Conservation (phyloP, 2,888 invertebrate genomes). For the Plagodis pulveraria region DNA sequence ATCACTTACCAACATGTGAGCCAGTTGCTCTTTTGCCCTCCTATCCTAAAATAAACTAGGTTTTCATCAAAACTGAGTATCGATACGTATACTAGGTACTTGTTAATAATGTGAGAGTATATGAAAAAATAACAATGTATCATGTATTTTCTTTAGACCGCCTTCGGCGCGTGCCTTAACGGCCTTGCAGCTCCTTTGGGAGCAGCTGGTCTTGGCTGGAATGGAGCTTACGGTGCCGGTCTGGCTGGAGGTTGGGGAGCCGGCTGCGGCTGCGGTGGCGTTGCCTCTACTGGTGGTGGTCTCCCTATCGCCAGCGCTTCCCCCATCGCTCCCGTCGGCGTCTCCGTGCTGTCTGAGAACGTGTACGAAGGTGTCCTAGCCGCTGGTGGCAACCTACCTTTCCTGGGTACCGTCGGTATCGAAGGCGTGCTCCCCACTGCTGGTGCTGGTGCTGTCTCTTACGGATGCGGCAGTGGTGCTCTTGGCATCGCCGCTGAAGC, state of each 20-base stretch:
- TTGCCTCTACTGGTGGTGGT: slow-evolving; percentile 43
- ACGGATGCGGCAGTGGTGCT: slow-evolving; percentile 48
- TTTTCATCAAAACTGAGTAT: too few relatives aligned
- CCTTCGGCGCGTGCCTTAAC: slow-evolving; percentile 17
- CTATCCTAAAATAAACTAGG: too few relatives aligned
- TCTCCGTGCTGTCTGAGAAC: slow-evolving; percentile 54
- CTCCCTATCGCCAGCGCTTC: slow-evolving; percentile 48
- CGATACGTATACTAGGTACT: not conserved
- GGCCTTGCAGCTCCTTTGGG: slow-evolving; percentile 9
- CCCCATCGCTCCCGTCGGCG: slow-evolving; percentile 47
- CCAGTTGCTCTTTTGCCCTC: too few relatives aligned
- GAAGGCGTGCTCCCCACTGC: slow-evolving; percentile 51
- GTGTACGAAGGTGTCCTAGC: slow-evolving; percentile 49
- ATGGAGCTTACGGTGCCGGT: slow-evolving; percentile 3
- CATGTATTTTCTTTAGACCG: slow-evolving; percentile 13
- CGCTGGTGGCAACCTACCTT: slow-evolving; percentile 52
- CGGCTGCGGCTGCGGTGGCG: slow-evolving; percentile 28
- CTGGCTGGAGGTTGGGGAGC: slow-evolving; percentile 11
- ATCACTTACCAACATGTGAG: too few relatives aligned
- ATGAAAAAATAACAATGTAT: not conserved
- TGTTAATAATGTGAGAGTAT: not conserved
- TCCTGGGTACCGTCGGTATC: slow-evolving; percentile 50
- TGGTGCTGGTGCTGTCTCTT: slow-evolving; percentile 48
- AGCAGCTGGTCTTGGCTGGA: slow-evolving; percentile 1
- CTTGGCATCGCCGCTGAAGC: slow-evolving; percentile 29